Evolutionary conservation across 2,888 invertebrate genomes (phyloP), one percentile per base, ranked within the genome.

Genomic region (Caenorhabditis doughertyi): DNA sequence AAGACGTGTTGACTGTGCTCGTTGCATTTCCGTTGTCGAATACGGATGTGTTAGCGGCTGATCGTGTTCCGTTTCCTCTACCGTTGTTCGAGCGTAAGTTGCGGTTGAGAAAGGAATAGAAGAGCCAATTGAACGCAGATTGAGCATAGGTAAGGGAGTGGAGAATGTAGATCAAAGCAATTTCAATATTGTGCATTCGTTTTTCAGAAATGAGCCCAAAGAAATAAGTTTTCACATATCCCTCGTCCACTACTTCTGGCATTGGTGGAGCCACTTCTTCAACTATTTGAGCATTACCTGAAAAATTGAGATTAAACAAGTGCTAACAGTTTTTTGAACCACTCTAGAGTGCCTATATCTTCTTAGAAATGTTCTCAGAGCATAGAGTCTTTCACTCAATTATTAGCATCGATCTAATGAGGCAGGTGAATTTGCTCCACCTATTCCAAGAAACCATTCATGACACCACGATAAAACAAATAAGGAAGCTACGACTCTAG

Each of bases 41-140:
- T 16, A 83, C 70, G 21, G 86, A 84, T 47, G 83, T 86, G 64
- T 84, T 84, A 55, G 65, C 81, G 42, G 72, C 83, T 21, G 86
- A 86, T 21, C 86, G 81, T 32, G 84, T 79, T 62, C 83, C 86
- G 49, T 84, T 86, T 42, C 72, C 71, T 55, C 81, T 62, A 55
- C 84, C 77, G 23, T 79, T 71, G 58, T 86, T 86, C 42, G 72
- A 60, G 67, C 84, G 79, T 62, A 86, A 68, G 71, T 86, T 86
- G 44, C 88, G 81, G 79, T 91, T 91, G 58, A 91, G 83, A 73
- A 90, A 90, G 25, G 90, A 91, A 82, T 91, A 91, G 86, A 91
- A 91, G 49, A 91, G 85, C 90, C 90, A 91, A 81, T 91, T 91
- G 84, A 91, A 89, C 8, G 91, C 89, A 18, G 86, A 85, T 72